phyloP scores from a whole-genome alignment of 2,888 invertebrate genomes.

The Parochlus steinenii region DNA sequence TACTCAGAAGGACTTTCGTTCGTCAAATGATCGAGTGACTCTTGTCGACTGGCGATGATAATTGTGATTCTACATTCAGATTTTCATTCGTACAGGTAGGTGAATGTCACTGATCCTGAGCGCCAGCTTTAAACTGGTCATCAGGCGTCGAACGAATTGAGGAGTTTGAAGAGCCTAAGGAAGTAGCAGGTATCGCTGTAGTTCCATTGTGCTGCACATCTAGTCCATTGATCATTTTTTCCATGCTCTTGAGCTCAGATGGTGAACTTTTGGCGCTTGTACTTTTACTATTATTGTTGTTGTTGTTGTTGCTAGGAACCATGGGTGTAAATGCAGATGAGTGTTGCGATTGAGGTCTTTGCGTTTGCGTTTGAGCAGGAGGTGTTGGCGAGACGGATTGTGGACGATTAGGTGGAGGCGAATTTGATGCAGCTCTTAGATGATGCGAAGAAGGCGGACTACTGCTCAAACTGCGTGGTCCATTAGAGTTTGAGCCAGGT shows the following conservation, averaged over 20 bases:
- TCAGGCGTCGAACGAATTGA: no score
- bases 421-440: constrained; percentile 24
- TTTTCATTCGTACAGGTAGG: no score
- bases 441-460: constrained; percentile 26
- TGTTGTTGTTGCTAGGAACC: constrained; percentile 26
- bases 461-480: constrained; percentile 28
- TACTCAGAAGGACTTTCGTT: no score
- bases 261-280: constrained; percentile 27
- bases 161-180: constrained; percentile 12
- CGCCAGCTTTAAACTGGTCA: no score
- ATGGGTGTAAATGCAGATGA: constrained; percentile 39
- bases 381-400: constrained; percentile 27
- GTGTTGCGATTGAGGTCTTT: constrained; percentile 33
- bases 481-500: constrained; percentile 41
- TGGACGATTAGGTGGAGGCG: constrained; percentile 26
- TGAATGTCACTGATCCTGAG: no score
- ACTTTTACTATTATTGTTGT: constrained; percentile 3
- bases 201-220: constrained; percentile 57
- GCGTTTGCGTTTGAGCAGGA: no score
- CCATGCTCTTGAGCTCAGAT: constrained; percentile 84
- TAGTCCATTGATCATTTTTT: constrained; percentile 92
- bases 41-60: no score
- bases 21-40: no score
- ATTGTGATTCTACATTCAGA: no score
- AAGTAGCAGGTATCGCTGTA: constrained; percentile 15